phyloP scores from a whole-genome alignment of 2,888 invertebrate genomes.

The Erebia ligea region DNA sequence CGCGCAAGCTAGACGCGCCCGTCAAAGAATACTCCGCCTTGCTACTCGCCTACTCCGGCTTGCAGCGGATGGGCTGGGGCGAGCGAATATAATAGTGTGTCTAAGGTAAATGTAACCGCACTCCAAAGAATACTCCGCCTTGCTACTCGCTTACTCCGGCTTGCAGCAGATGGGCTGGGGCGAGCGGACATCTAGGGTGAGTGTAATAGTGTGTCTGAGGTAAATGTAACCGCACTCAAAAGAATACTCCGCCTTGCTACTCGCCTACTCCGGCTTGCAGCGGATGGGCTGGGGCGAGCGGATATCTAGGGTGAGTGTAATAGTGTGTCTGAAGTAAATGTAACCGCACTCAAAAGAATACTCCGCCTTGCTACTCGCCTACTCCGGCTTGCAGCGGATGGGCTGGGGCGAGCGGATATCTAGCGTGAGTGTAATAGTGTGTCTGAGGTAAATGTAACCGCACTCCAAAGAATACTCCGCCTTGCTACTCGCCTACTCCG shows the following conservation, averaged over 20 bases:
- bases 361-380: slow-evolving; percentile 92
- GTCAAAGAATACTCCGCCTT: slow-evolving; percentile 83
- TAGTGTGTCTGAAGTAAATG: too few relatives aligned
- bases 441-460: too few relatives aligned
- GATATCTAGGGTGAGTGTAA: slow-evolving; percentile 80
- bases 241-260: slow-evolving; percentile 86
- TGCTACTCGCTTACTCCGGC: slow-evolving; percentile 95
- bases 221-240: slow-evolving; percentile 39
- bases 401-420: slow-evolving; percentile 92
- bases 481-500: slow-evolving; percentile 94
- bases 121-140: slow-evolving; percentile 80
- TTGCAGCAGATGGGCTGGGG: slow-evolving; percentile 95
- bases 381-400: slow-evolving; percentile 95
- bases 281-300: slow-evolving; percentile 94
- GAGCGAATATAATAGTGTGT: slow-evolving; percentile 83
- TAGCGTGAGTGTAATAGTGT: slow-evolving; percentile 47
- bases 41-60: slow-evolving; percentile 94
- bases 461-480: slow-evolving; percentile 76
- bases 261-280: slow-evolving; percentile 94
- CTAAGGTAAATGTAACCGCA: too few relatives aligned
- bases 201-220: not conserved
- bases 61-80: slow-evolving; percentile 94
- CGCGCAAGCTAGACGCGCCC: slow-evolving; percentile 87
- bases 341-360: too few relatives aligned
- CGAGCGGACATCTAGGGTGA: slow-evolving; percentile 85